Evolutionary conservation across 2,113 vertebrate genomes (phyloP).

Genomic region (Patagioenas fasciata): DNA sequence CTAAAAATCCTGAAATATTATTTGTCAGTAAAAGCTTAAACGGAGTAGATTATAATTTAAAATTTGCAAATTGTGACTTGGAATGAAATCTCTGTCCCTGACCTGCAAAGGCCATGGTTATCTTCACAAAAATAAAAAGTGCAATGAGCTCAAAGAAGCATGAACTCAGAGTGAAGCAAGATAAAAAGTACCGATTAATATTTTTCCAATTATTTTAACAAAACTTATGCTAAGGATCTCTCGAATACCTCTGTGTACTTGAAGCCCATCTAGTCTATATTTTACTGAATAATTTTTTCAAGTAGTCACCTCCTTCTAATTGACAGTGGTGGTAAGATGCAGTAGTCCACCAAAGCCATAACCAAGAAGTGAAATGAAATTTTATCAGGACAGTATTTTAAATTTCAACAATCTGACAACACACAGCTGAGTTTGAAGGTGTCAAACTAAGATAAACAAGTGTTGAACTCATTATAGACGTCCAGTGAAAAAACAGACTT

Average conservation of each 20-base stretch:
- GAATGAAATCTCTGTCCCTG: not conserved
- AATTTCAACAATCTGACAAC: not conserved
- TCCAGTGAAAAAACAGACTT: not conserved
- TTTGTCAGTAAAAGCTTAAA: not conserved
- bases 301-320: not conserved
- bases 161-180: not conserved
- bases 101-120: not conserved
- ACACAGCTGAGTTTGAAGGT: not conserved
- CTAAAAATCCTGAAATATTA: rapidly evolving
- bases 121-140: not conserved
- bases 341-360: not conserved
- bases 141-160: not conserved
- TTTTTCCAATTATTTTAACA: not conserved
- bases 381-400: not conserved
- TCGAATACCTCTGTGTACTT: not conserved
- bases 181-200: not conserved
- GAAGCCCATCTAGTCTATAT: not conserved
- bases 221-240: not conserved
- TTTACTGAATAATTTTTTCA: not conserved
- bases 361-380: not conserved
- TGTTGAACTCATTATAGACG: rapidly evolving
- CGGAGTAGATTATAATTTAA: not conserved
- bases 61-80: not conserved
- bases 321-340: not conserved
- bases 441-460: not conserved